Base-by-base conservation (phyloP, 1,140 invertebrate genomes). In the Drosophila kohkoa region DNA sequence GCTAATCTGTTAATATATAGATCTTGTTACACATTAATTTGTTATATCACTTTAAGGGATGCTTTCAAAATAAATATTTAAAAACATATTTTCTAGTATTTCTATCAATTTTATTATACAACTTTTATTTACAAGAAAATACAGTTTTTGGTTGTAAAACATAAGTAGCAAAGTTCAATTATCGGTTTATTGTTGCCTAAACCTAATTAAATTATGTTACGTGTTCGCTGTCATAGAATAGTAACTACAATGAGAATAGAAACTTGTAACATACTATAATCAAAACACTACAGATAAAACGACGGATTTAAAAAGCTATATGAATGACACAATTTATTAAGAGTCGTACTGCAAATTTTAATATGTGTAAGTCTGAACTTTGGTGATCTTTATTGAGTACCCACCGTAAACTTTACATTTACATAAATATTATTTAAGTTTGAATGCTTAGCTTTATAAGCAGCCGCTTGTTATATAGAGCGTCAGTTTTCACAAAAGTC, bases 401-500 rank as follows among this genome's bases (percentile, higher is more conserved):
- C 0, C 6, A 16, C 13, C 54, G n/a, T 49, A 35, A 10, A 32
- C 1, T 3, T 32, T 0, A 48, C 30, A 59, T 59, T 59, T 68
- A 13, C 55, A 51, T 51, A 28, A 16, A 41, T 13, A 15, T n/a
- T 58, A 49, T 13, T 41, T 28, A 1, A 59, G 6, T 28, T 11
- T 58, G 28, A 7, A n/a, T 2, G 10, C 10, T 48, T 7, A 16
- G 54, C 45, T 51, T 58, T 68, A 68, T 49, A 51, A 51, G 38
- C 16, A 28, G 15, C 3, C 11, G 7, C 38, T 41, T 59, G 46
- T 3, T 43, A 32, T 30, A 65, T 66, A 52, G 65, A 41, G 55
- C 52, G 30, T 54, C 65, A 80, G 63, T 80, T 57, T 41, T 20
- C 6, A 0, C 11, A 57, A 16, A 7, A 15, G 32, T 5, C 35